Base-by-base conservation (phyloP, 2,888 invertebrate genomes). In the Pasiphila rectangulata region DNA sequence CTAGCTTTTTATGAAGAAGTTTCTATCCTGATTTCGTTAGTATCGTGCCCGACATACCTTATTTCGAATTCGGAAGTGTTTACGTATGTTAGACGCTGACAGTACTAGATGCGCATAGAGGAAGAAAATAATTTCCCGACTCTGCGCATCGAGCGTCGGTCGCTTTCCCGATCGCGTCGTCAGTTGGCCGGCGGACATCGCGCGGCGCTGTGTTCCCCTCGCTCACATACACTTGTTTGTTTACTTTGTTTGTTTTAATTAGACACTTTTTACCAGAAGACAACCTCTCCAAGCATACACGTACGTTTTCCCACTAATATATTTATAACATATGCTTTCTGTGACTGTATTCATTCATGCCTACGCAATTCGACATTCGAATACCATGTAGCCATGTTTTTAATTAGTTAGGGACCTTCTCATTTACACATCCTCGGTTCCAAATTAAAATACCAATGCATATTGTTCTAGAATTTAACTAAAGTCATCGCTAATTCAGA, bases 111-210 rank as follows among this genome's bases (percentile, higher is more conserved):
- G 59, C 58, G 56, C 59, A 51, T 24, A 48, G 62, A 59, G 59
- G 56, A 61, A 64, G 69, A 67, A 73, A 72, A 71, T 59, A 48
- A 61, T 75, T 72, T 73, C 56, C 69, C 69, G 54, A 35, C 63
- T 54, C 62, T 59, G 56, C 62, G 64, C 51, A 69, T 43, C 64
- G 57, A 61, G 51, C 52, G 46, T 64, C 56, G 61, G 51, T 53
- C 60, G 66, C 51, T 69, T 73, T 72, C 64, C 71, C 61, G 56
- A 53, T 50, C 20, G 46, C 27, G n/a, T 46, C 51, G 47, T 56
- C 74, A 86, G 86, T 86, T 77, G 73, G 72, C 78, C 76, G 72
- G 63, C 78, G 71, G 64, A 72, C 77, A 81, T 69, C 79, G 83
- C 75, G 75, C 56, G 63, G 75, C 74, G 69, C 63, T 67, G 68